Evolutionary conservation across 2,888 invertebrate genomes (phyloP).

Genomic region (Adela reaumurella): DNA sequence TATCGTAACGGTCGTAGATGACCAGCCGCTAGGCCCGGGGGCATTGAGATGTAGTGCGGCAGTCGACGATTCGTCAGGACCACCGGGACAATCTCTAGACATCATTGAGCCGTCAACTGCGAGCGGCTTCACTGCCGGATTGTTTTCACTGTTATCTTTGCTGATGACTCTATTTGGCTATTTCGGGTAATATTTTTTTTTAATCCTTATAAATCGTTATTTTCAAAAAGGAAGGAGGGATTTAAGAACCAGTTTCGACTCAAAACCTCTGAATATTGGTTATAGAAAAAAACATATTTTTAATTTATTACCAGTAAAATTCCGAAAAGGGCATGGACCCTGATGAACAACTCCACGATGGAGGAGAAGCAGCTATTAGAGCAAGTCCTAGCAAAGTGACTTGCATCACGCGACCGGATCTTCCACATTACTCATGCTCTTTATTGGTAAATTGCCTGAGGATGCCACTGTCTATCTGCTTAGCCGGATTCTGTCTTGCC

Average conservation of each 20-base stretch:
- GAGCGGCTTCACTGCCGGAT: too few species aligned
- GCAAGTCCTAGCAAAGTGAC: neutral
- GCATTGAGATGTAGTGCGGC: neutral
- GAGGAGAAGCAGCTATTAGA: neutral
- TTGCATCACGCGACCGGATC: conserved; percentile 38
- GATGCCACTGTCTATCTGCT: neutral
- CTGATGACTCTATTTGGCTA: too few species aligned
- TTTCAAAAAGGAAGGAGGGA: too few species aligned
- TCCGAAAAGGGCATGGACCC: too few species aligned
- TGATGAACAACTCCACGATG: too few species aligned
- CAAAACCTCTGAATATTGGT: too few species aligned
- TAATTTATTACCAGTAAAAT: too few species aligned
- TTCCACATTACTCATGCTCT: conserved; percentile 36
- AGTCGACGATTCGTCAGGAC: neutral
- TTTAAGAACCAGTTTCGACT: too few species aligned
- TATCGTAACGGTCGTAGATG: conserved; percentile 32
- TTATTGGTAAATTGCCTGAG: conserved; percentile 15
- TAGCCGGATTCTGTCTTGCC: neutral
- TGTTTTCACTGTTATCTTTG: too few species aligned
- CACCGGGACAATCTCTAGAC: neutral
- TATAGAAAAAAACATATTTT: too few species aligned
- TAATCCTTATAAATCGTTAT: too few species aligned
- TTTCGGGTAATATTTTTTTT: too few species aligned
- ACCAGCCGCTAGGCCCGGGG: conserved; percentile 1
- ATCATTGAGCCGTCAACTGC: neutral